Conservation (phyloP, 2,797 vertebrate genomes). For the Antrozous pallidus region DNA sequence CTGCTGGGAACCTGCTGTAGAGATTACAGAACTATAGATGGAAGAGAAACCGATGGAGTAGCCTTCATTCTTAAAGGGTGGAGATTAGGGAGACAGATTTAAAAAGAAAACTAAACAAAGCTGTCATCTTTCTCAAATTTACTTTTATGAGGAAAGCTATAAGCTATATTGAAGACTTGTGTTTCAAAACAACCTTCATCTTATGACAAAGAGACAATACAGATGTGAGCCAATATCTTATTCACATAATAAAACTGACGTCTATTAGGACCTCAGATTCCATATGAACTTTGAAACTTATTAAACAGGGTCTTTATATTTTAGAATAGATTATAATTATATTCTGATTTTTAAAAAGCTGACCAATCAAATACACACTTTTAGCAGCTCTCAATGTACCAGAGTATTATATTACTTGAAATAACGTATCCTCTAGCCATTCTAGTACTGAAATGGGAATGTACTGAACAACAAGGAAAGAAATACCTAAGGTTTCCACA, state of each 20-base stretch:
- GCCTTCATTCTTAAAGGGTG: background rate
- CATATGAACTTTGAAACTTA: background rate
- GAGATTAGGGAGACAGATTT: background rate
- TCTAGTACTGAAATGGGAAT: constrained; percentile 4
- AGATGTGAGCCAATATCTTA: background rate
- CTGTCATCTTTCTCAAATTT: background rate
- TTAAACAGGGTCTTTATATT: background rate
- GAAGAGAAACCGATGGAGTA: background rate
- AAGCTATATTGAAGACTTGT: background rate
- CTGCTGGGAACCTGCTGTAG: background rate
- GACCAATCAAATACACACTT: background rate
- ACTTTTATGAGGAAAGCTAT: background rate
- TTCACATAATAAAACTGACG: background rate
- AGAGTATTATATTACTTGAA: background rate
- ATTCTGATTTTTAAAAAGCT: constrained; percentile 19
- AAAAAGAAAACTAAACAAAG: constrained; percentile 16
- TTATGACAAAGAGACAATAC: background rate
- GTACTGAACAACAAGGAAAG: background rate
- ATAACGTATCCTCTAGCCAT: background rate
- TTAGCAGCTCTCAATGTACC: background rate
- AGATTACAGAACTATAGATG: background rate
- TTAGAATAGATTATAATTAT: background rate
- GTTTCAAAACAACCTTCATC: background rate
- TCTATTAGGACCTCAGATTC: background rate
- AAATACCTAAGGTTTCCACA: background rate